Evolutionary conservation across 2,113 vertebrate species (phyloP).

Genomic region (Fukomys damarensis): DNA sequence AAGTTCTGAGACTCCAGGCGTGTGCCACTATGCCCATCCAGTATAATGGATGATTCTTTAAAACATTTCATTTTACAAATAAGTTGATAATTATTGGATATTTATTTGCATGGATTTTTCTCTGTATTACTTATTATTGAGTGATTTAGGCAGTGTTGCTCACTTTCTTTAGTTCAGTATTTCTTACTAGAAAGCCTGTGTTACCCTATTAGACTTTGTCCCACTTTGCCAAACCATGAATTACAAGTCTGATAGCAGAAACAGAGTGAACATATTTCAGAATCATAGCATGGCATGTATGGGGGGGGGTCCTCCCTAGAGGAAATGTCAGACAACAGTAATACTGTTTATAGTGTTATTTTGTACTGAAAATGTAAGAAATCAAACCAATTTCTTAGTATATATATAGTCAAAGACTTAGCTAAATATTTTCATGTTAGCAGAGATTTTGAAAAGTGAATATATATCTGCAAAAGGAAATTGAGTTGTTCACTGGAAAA

Average conservation of each 20-base stretch:
- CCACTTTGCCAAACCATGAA: background rate
- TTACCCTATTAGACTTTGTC: background rate
- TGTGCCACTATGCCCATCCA: too few relatives aligned
- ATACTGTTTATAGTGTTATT: background rate
- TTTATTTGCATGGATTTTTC: background rate
- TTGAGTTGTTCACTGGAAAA: background rate
- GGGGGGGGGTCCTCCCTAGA: background rate
- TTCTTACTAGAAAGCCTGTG: background rate
- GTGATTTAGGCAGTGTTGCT: background rate
- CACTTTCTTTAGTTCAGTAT: background rate
- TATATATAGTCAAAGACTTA: background rate
- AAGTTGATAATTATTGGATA: background rate
- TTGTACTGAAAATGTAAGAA: background rate
- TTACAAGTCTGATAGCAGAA: conserved; percentile 31
- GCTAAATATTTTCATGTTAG: background rate
- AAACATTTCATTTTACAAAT: conserved; percentile 25
- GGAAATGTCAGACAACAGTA: background rate
- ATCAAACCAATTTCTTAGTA: background rate
- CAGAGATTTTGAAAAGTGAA: background rate
- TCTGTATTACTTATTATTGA: background rate
- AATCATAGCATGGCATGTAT: background rate
- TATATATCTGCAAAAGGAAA: background rate
- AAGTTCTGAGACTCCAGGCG: too few relatives aligned
- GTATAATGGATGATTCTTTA: background rate
- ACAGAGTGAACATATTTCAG: background rate